phyloP scores from a whole-genome alignment of 2,797 vertebrate genomes.

The Chromis chromis region DNA sequence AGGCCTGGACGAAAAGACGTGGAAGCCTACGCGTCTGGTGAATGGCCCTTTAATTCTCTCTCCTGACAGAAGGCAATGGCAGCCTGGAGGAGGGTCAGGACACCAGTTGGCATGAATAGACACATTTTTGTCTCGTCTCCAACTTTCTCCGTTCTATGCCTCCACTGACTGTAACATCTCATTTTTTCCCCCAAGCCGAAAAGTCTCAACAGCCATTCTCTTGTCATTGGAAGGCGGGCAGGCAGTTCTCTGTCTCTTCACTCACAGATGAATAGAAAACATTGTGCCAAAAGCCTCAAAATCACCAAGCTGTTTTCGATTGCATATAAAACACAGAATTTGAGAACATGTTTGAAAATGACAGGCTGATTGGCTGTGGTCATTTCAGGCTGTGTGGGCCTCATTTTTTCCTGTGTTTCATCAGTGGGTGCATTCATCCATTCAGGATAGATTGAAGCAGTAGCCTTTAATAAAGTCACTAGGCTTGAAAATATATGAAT shows the following conservation, averaged over 20 bases:
- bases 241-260: slow-evolving; percentile 76
- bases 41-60: slow-evolving; percentile 81
- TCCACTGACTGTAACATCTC: slow-evolving; percentile 80
- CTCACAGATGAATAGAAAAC: slow-evolving; percentile 80
- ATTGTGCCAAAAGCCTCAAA: slow-evolving; percentile 74
- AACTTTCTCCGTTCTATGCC: slow-evolving; percentile 79
- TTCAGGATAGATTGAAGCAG: slow-evolving; percentile 82
- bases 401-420: slow-evolving; percentile 80
- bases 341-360: slow-evolving; percentile 75
- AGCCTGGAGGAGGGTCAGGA: slow-evolving; percentile 84
- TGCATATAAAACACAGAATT: slow-evolving; percentile 77
- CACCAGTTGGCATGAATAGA: slow-evolving; percentile 84
- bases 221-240: slow-evolving; percentile 77
- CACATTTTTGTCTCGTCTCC: slow-evolving; percentile 84
- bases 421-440: slow-evolving; percentile 84
- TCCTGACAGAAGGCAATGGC: slow-evolving; percentile 82
- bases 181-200: slow-evolving; percentile 74
- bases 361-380: slow-evolving; percentile 80
- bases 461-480: slow-evolving; percentile 85
- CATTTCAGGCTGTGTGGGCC: slow-evolving; percentile 80
- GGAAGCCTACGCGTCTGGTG: slow-evolving; percentile 68
- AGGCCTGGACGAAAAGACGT: slow-evolving; percentile 45
- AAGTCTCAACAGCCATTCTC: slow-evolving; percentile 81
- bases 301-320: slow-evolving; percentile 75
- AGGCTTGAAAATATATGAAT: slow-evolving; percentile 85